A percentile compares a stretch with the other conserved stretches of the same genome.
Conservation (phyloP, 64 coral and sea anemone species). For the Cladopsammia gracilis region DNA sequence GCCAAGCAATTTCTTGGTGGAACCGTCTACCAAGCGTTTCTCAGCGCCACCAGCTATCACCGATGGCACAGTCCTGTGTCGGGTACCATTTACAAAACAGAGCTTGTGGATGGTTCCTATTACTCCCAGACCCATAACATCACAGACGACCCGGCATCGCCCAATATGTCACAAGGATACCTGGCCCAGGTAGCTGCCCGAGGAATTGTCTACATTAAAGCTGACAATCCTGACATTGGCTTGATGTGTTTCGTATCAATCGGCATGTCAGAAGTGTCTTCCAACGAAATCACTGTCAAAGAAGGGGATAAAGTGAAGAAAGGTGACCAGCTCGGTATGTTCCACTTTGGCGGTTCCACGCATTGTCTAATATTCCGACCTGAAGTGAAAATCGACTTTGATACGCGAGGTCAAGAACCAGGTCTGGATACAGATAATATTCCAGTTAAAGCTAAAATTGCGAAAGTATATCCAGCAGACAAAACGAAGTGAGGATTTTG, state of each 20-base stretch:
- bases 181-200: constrained; percentile 78
- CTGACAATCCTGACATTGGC: constrained; percentile 88
- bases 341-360: constrained; percentile 87
- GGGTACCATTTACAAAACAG: constrained; percentile 68
- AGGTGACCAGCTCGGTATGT: constrained; percentile 87
- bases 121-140: constrained; percentile 67
- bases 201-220: constrained; percentile 80
- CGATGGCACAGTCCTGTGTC: constrained; percentile 92
- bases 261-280: constrained; percentile 85
- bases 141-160: constrained; percentile 56
- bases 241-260: constrained; percentile 89
- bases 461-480: constrained; percentile 20
- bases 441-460: constrained; percentile 69
- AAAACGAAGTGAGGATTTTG: constrained; percentile 55
- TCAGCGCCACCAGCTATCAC: constrained; percentile 87
- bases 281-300: constrained; percentile 79
- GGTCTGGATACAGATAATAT: constrained; percentile 75
- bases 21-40: constrained; percentile 85
- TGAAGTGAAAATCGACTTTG: constrained; percentile 63
- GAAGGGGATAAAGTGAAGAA: constrained; percentile 70
- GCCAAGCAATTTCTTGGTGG: constrained; percentile 83
- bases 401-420: constrained; percentile 53
- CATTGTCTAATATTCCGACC: constrained; percentile 85
- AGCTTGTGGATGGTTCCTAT: constrained; percentile 84
- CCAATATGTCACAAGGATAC: constrained; percentile 78